A percentile compares a stretch with the other conserved stretches of the same genome.
phyloP scores from a whole-genome alignment of 2,113 vertebrate species.

The Cynopterus brachyotis region DNA sequence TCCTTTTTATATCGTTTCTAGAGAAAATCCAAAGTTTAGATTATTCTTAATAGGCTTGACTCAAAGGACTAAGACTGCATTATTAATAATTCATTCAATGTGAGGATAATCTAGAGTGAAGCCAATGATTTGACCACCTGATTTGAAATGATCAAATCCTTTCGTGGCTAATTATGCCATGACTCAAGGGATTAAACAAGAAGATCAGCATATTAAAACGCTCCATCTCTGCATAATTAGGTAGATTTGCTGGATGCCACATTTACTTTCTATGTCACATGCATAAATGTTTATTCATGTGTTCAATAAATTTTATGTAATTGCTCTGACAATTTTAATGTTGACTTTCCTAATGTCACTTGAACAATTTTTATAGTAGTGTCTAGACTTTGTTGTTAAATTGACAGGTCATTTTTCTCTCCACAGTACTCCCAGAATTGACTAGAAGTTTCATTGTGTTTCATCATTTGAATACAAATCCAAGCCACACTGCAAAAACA shows the following conservation, averaged over 20 bases:
- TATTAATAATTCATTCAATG: conserved; percentile 39
- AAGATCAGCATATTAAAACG: conserved; percentile 24
- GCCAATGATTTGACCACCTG: conserved; percentile 12
- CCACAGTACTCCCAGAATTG: neutral
- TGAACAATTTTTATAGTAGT: conserved; percentile 22
- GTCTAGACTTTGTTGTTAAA: conserved; percentile 58
- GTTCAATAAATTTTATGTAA: conserved; percentile 39
- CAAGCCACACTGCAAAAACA: conserved; percentile 36
- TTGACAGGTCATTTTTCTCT: conserved; percentile 4
- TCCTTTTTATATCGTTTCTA: neutral
- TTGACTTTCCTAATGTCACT: conserved; percentile 12
- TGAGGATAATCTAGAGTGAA: neutral
- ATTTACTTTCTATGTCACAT: neutral
- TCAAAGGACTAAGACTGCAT: conserved; percentile 53
- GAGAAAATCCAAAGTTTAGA: conserved; percentile 58
- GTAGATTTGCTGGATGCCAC: neutral
- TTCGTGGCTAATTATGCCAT: conserved; percentile 14
- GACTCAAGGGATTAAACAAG: neutral
- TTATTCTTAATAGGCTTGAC: conserved; percentile 47
- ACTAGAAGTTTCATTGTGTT: conserved; percentile 7
- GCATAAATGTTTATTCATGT: neutral
- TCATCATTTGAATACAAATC: conserved; percentile 11
- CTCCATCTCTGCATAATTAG: neutral
- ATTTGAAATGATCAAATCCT: neutral
- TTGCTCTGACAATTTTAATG: conserved; percentile 47